Percentiles rank a stretch among this genome's conserved stretches.
Evolutionary conservation across 2,888 invertebrate genomes (phyloP).

Genomic region (Macrosiphum euphorbiae): DNA sequence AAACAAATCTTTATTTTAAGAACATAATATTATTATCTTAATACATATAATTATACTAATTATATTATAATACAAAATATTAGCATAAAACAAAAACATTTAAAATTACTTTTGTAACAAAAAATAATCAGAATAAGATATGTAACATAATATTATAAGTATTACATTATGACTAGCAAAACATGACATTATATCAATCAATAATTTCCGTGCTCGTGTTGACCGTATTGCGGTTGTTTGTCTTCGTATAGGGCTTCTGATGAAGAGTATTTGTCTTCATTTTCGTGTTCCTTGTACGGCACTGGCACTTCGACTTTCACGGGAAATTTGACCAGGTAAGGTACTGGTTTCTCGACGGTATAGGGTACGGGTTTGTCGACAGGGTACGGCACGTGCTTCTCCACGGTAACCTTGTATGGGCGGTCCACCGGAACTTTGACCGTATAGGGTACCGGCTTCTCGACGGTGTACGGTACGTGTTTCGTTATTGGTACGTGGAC

Average conservation of each 20-base stretch:
- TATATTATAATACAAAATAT: not conserved
- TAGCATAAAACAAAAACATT: not conserved
- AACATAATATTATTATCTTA: not conserved
- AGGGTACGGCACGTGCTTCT: slow-evolving; percentile 76
- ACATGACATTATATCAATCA: not conserved
- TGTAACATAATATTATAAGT: too few relatives aligned
- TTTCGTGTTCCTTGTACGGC: slow-evolving; percentile 66
- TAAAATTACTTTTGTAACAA: too few relatives aligned
- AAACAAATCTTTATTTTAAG: too few relatives aligned
- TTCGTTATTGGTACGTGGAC: slow-evolving; percentile 65
- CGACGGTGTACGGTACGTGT: slow-evolving; percentile 56
- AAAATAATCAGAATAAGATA: too few relatives aligned
- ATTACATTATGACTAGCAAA: too few relatives aligned
- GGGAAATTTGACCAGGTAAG: slow-evolving; percentile 68
- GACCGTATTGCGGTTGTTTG: slow-evolving; percentile 14
- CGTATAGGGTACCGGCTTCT: slow-evolving; percentile 76
- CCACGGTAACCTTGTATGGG: slow-evolving; percentile 75
- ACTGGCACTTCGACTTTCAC: slow-evolving; percentile 66
- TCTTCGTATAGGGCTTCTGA: slow-evolving; percentile 67
- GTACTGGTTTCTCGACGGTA: slow-evolving; percentile 67
- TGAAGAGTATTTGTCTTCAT: slow-evolving; percentile 67
- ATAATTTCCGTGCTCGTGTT: not conserved
- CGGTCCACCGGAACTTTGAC: slow-evolving; percentile 78
- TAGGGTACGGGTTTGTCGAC: slow-evolving; percentile 65
- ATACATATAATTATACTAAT: too few relatives aligned